These are phyloP conservation scores for Platichthys stellatus DNA, from an alignment of 2,113 vertebrate species.

Conservation along the genomic window DNA sequence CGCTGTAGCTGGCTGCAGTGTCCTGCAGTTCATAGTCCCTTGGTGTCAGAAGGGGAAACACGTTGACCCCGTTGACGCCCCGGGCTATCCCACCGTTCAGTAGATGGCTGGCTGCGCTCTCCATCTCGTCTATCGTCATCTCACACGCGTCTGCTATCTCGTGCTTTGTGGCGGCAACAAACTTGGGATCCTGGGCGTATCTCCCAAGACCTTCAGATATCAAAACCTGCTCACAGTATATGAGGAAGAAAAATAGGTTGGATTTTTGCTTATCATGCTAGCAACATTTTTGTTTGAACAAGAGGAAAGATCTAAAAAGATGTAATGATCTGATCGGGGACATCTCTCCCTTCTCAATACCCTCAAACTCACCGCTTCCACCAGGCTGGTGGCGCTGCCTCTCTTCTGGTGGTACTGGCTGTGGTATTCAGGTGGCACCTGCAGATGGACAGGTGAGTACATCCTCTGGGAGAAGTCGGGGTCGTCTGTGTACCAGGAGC, in stretches of 20 bases:
- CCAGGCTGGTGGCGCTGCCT: constrained; percentile 95
- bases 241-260: constrained; percentile 7
- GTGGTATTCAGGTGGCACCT: constrained; percentile 91
- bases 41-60: constrained; percentile 85
- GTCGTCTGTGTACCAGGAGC: constrained; percentile 98
- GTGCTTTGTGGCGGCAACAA: constrained; percentile 96
- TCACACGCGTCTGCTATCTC: constrained; percentile 98
- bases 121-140: constrained; percentile 99
- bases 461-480: constrained; percentile 89
- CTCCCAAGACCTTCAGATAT: constrained; percentile 97
- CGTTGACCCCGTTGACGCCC: constrained; percentile 83
- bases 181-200: constrained; percentile 97
- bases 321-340: neutral
- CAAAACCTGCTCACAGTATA: constrained; percentile 85
- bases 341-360: neutral
- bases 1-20: constrained; percentile 91
- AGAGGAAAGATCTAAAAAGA: constrained; percentile 1
- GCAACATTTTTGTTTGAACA: neutral
- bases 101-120: constrained; percentile 96
- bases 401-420: constrained; percentile 96
- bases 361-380: constrained; percentile 91
- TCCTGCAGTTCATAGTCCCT: constrained; percentile 94
- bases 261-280: constrained; percentile 8
- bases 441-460: constrained; percentile 92
- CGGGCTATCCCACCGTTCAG: constrained; percentile 89